Base-by-base conservation (phyloP, 2,888 invertebrate species). In the Autographa pulchrina region DNA sequence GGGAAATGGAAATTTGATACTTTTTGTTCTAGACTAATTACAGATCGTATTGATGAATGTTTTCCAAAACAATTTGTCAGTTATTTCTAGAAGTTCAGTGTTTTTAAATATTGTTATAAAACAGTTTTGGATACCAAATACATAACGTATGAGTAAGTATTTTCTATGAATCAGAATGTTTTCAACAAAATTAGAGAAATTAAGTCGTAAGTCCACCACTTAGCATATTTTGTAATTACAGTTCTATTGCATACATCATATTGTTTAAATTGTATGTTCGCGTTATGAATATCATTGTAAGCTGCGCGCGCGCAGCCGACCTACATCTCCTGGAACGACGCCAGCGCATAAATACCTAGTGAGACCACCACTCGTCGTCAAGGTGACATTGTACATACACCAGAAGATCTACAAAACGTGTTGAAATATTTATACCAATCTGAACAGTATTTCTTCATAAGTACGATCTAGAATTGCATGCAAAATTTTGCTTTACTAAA, bases 321-420 rank as follows among this genome's bases (percentile, higher is more conserved):
- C 93, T 92, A 93, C 87, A 91, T 93, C 88, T 82, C 73, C 87
- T 94, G 94, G 94, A 91, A 58, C 74, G 43, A 63, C 82, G 93
- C 93, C 94, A 93, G 89, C 85, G 86, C 90, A 85, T 89, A 91
- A 91, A 92, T 92, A 91, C 91, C 87, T 84, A 87, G 85, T 81
- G 83, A 84, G 84, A 86, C 81, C 87, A 84, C 83, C 84, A 86
- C 86, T 84, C 82, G 85, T 84, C 86, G 86, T 85, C 92, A 93
- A 93, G 93, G 93, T 93, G 93, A 93, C 92, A 89, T 90, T 89
- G 90, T 86, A 80, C 82, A 84, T 77, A 80, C 76, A 74, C 76
- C 78, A 77, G 81, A 82, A 80, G 80, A 78, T 77, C 67, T 74
- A 75, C 62, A 70, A 70, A 75, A 68, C 54, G 80, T 75, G 70